Base-by-base conservation (phyloP, 2,797 vertebrate genomes). In the Petrocephalus sullivani region DNA sequence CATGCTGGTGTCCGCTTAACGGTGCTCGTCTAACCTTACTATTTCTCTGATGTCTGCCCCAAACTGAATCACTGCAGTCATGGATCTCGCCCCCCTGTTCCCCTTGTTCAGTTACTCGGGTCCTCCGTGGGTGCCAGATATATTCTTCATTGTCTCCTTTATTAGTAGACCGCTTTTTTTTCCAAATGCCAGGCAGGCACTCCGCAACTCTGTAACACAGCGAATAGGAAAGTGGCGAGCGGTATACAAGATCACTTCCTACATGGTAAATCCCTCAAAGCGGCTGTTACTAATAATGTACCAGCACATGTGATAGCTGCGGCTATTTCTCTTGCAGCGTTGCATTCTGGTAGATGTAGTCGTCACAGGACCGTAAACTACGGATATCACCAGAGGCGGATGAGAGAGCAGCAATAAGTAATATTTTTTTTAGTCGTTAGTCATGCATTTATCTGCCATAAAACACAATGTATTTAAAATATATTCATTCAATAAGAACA, bases 261-360 rank as follows among this genome's bases (percentile, higher is more conserved):
- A 87, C 90, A 92, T 21, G 54, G 7, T 60, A 91, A 90, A 87
- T 91, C 92, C 92, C 93, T 92, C 91, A 90, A 92, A 93, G 91
- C 91, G 90, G 86, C 92, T 93, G 94, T 94, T 87, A 94, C 94
- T 94, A 94, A 94, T 92, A 88, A 87, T 85, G 94, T 94, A 91
- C 90, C 91, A 90, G 87, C 2, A 90, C 81, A 90, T 37, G 89
- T 6, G 90, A 88, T 90, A 16, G 85, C 89, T 87, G 49, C 28
- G 93, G 91, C 89, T 90, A 71, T 88, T 57, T 71, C 56, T 33
- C 83, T 88, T 37, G 86, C 83, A 58, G 89, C 90, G 1, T 41
- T 89, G 94, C 82, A 94, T 93, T 91, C 78, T 95, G 95, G 95
- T 90, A 94, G 4, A 89, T 95, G 94, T 92, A 95, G 94, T 94